phyloP scores from a whole-genome alignment of 2,888 invertebrate species.

The Epistrophe grossulariae region DNA sequence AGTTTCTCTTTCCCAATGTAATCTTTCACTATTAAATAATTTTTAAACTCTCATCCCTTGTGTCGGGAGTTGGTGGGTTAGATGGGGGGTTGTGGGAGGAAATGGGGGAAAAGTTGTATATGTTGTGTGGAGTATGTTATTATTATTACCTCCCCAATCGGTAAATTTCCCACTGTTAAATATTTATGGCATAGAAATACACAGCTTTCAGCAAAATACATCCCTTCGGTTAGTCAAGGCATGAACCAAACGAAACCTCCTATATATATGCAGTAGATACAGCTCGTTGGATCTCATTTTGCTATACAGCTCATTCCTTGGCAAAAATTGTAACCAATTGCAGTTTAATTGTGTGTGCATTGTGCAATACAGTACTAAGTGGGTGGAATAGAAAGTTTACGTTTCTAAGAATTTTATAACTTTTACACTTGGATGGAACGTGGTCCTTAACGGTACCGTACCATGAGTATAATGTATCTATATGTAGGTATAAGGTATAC shows the following conservation, averaged over 20 bases:
- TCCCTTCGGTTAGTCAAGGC: slow-evolving; percentile 26
- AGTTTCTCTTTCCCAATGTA: slow-evolving; percentile 57
- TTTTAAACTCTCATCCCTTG: slow-evolving; percentile 56
- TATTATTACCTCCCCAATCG: slow-evolving; percentile 78
- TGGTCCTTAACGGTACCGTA: slow-evolving; percentile 42
- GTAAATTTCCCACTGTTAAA: slow-evolving; percentile 80
- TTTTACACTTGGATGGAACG: slow-evolving; percentile 61
- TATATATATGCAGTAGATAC: not conserved
- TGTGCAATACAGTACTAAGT: slow-evolving; percentile 37
- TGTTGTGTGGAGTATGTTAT: slow-evolving; percentile 13
- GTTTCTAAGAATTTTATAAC: slow-evolving; percentile 75
- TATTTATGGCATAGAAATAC: slow-evolving; percentile 78
- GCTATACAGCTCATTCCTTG: not conserved
- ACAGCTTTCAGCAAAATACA: slow-evolving; percentile 70
- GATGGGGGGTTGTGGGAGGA: not conserved
- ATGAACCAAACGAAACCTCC: slow-evolving; percentile 3
- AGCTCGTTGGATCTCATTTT: not conserved
- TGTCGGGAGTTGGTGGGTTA: not conserved
- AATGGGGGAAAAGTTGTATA: not conserved
- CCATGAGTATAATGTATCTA: not conserved
- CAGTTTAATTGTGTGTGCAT: slow-evolving; percentile 59
- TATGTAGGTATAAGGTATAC: not conserved
- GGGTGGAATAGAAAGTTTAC: slow-evolving; percentile 66
- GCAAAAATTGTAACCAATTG: slow-evolving; percentile 55
- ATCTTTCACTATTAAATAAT: slow-evolving; percentile 73